Conservation (phyloP, 2,888 invertebrate genomes). For the Marasmarcha lunaedactyla region DNA sequence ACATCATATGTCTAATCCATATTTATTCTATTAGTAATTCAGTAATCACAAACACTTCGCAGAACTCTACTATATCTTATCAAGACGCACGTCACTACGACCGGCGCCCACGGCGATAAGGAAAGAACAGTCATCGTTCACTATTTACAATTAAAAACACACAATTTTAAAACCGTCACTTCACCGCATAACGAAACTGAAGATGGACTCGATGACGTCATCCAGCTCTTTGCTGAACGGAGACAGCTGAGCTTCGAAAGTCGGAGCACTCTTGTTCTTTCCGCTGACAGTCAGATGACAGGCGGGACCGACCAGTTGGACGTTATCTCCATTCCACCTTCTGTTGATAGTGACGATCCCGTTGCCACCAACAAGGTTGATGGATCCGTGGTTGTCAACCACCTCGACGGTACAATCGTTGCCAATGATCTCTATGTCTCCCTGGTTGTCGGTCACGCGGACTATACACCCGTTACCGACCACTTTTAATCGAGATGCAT, state of each 20-base stretch:
- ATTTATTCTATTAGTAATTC: too few species aligned
- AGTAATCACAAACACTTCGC: too few species aligned
- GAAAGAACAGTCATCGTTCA: conserved; percentile 9
- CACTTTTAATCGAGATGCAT: conserved; percentile 44
- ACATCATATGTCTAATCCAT: too few species aligned
- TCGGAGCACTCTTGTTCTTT: conserved; percentile 35
- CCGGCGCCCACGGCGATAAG: neutral
- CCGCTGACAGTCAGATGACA: conserved; percentile 48
- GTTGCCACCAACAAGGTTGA: conserved; percentile 51
- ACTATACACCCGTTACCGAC: conserved; percentile 56
- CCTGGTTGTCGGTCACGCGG: conserved; percentile 41
- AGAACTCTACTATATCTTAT: neutral
- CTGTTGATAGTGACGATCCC: conserved; percentile 40
- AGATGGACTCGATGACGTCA: conserved; percentile 59
- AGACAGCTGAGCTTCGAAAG: conserved; percentile 50
- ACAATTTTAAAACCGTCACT: neutral
- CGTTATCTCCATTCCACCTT: conserved; percentile 44
- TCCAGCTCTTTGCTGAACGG: conserved; percentile 61
- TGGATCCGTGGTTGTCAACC: conserved; percentile 40
- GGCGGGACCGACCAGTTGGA: conserved; percentile 40
- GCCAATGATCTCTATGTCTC: conserved; percentile 60
- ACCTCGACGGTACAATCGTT: conserved; percentile 54
- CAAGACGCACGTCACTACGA: neutral
- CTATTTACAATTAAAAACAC: neutral
- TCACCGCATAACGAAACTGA: conserved; percentile 62